These are phyloP conservation scores for Tetragonisca angustula DNA, from an alignment of 2,888 invertebrate species.

Conservation along the genomic window DNA sequence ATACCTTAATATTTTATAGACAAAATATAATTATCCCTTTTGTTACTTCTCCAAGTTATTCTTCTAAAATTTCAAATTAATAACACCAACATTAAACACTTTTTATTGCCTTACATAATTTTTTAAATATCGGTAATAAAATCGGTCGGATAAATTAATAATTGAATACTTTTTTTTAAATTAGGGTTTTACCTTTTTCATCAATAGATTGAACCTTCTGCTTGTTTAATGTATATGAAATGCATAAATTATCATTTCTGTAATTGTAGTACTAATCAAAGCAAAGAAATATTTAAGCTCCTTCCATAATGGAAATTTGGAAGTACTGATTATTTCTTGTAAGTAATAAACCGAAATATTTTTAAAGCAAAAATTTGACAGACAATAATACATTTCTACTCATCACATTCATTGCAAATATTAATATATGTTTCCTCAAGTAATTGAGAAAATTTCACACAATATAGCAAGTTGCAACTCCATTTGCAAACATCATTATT, in stretches of 20 bases:
- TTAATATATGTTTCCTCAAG: constrained; percentile 36
- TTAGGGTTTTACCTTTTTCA: constrained; percentile 61
- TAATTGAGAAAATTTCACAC: constrained; percentile 12
- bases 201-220: constrained; percentile 62
- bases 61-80: not conserved
- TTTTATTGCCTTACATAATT: not conserved
- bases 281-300: constrained; percentile 74
- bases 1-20: constrained; percentile 9
- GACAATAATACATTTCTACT: constrained; percentile 44
- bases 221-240: constrained; percentile 29
- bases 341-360: constrained; percentile 71
- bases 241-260: constrained; percentile 40
- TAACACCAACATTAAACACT: constrained; percentile 11
- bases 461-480: constrained; percentile 40
- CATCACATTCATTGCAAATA: constrained; percentile 53
- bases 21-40: constrained; percentile 8
- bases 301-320: constrained; percentile 65
- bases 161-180: constrained; percentile 59
- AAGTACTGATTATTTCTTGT: constrained; percentile 72
- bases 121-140: constrained; percentile 14
- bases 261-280: constrained; percentile 61
- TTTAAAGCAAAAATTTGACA: constrained; percentile 56
- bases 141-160: constrained; percentile 1
- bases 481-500: constrained; percentile 21
- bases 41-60: not conserved